Evolutionary conservation across 2,888 invertebrate species (phyloP).

Genomic region (Scaptomyza polygonia): DNA sequence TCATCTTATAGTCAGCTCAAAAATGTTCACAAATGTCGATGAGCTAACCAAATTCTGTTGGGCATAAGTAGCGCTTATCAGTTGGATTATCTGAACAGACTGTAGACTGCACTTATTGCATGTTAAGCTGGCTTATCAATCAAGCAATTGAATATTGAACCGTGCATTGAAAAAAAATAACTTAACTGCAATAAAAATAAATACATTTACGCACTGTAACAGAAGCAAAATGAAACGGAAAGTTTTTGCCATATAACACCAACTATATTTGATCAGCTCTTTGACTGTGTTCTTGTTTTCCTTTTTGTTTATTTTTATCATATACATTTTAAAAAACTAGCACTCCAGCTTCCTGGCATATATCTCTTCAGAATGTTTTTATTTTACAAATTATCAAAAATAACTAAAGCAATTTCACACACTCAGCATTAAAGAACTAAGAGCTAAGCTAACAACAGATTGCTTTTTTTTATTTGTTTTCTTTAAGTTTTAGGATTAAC

Average conservation of each 20-base stretch:
- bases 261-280: constrained; percentile 52
- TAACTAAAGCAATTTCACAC: constrained; percentile 71
- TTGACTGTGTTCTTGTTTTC: constrained; percentile 1
- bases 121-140: constrained; percentile 31
- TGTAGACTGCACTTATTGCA: constrained; percentile 25
- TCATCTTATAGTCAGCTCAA: constrained; percentile 56
- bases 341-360: constrained; percentile 41
- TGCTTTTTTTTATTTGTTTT: constrained; percentile 41
- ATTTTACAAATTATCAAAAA: constrained; percentile 74
- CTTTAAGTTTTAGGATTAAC: constrained; percentile 33
- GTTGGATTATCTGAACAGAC: constrained; percentile 11
- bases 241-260: constrained; percentile 22
- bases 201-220: constrained; percentile 2
- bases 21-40: constrained; percentile 63
- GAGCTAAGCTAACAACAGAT: constrained; percentile 62
- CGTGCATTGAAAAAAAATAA: constrained; percentile 14
- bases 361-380: constrained; percentile 18
- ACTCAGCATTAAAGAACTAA: constrained; percentile 53
- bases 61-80: constrained; percentile 32
- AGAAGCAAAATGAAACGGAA: not conserved
- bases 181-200: constrained; percentile 1
- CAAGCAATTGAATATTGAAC: constrained; percentile 19
- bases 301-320: constrained; percentile 40
- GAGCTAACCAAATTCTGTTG: constrained; percentile 51
- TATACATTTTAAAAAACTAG: constrained; percentile 73